Evolutionary conservation across 2,113 vertebrate species (phyloP).

Genomic region (Cavia aperea): DNA sequence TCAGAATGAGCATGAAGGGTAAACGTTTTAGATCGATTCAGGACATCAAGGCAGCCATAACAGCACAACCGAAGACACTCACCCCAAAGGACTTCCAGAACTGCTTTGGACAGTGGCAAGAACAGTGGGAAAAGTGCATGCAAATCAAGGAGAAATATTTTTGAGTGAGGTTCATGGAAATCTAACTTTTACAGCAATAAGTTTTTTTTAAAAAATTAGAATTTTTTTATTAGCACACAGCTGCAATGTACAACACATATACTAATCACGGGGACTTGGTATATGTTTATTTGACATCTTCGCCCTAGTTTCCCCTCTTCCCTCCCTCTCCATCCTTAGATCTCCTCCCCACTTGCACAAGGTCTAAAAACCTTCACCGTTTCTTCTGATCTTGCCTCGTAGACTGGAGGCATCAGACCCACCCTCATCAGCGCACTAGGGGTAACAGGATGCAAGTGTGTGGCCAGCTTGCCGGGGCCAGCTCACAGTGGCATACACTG

Average conservation of each 20-base stretch:
- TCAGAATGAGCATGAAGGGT: background rate
- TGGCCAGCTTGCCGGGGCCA: background rate
- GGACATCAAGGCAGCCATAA: background rate
- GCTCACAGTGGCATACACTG: fast-evolving
- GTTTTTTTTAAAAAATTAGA: background rate
- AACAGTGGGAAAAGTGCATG: background rate
- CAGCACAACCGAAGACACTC: background rate
- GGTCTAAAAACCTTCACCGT: background rate
- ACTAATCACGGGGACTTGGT: background rate
- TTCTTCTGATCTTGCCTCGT: background rate
- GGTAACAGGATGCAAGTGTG: fast-evolving
- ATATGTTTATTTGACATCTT: background rate
- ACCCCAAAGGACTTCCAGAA: background rate
- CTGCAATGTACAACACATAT: background rate
- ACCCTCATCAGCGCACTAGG: background rate
- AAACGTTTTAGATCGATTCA: background rate
- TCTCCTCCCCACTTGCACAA: background rate
- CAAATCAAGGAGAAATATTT: background rate
- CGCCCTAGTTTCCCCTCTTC: background rate
- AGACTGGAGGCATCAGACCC: background rate
- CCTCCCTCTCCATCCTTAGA: background rate
- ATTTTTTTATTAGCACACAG: background rate
- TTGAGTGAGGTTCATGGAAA: background rate
- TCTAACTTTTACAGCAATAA: background rate
- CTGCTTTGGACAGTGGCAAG: background rate